Conservation (phyloP, 2,113 vertebrate genomes). For the Bombycilla garrulus region DNA sequence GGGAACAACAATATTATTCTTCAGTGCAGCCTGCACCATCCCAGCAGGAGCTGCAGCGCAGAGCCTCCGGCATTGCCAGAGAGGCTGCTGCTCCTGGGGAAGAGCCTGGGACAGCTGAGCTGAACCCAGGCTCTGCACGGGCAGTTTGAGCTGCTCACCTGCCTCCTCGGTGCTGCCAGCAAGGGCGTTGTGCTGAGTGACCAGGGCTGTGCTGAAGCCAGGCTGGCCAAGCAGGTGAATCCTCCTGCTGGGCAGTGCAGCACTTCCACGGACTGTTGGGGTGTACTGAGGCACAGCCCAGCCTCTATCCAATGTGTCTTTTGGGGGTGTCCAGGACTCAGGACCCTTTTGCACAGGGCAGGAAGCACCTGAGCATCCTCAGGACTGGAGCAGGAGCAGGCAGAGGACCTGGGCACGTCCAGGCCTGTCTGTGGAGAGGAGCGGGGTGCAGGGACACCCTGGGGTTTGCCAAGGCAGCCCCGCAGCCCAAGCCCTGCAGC, state of each 20-base stretch:
- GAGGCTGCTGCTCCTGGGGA: neutral
- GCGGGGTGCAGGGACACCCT: neutral
- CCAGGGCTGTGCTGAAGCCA: neutral
- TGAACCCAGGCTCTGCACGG: rapidly evolving
- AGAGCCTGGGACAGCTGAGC: neutral
- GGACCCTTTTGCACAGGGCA: neutral
- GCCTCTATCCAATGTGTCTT: rapidly evolving
- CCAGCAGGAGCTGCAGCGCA: rapidly evolving
- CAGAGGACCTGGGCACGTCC: rapidly evolving
- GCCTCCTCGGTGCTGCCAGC: neutral
- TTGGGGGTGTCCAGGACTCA: neutral
- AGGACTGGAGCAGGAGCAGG: neutral
- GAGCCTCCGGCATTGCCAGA: neutral
- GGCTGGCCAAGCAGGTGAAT: neutral
- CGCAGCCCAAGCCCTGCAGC: neutral
- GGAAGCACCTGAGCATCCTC: neutral
- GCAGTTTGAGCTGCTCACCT: neutral
- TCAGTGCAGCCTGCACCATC: neutral
- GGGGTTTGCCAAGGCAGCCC: neutral
- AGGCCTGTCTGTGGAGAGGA: neutral
- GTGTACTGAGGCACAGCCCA: neutral
- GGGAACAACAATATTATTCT: neutral
- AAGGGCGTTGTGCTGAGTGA: rapidly evolving
- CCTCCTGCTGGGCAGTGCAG: neutral
- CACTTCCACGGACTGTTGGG: rapidly evolving